phyloP scores from a whole-genome alignment of 2,113 vertebrate species.

The Baryphthengus martii region DNA sequence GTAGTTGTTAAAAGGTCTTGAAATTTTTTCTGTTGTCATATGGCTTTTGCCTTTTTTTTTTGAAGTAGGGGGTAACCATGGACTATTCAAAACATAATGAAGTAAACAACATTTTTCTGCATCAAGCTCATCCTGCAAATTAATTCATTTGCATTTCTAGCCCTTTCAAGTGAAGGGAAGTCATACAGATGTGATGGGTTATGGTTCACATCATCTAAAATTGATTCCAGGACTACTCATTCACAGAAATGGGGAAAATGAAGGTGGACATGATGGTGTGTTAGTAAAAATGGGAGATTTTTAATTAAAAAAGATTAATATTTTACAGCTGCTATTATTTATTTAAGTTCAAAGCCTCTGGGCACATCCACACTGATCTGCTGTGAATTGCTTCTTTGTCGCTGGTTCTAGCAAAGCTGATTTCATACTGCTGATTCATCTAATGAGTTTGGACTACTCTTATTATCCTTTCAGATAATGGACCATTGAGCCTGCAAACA shows the following conservation, averaged over 20 bases:
- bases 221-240: not conserved
- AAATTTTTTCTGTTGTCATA: slow-evolving; percentile 10
- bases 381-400: slow-evolving; percentile 34
- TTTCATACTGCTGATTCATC: slow-evolving; percentile 35
- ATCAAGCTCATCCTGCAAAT: slow-evolving; percentile 41
- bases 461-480: slow-evolving; percentile 35
- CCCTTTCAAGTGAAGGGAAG: slow-evolving; percentile 26
- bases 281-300: not conserved
- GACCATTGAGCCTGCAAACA: not conserved
- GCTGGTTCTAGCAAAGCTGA: not conserved
- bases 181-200: slow-evolving; percentile 12
- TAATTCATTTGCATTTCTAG: slow-evolving; percentile 57
- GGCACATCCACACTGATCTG: not conserved
- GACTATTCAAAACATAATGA: slow-evolving; percentile 36
- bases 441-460: not conserved
- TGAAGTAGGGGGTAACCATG: slow-evolving; percentile 8
- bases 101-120: slow-evolving; percentile 49
- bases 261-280: not conserved
- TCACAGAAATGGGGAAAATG: not conserved
- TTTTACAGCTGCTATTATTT: slow-evolving; percentile 1
- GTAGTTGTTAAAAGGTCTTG: slow-evolving; percentile 14
- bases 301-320: not conserved
- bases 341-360: slow-evolving; percentile 14
- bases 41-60: not conserved
- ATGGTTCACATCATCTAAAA: slow-evolving; percentile 5